A percentile compares a stretch with the other conserved stretches of the same genome.
These are phyloP conservation scores for Aphelenchoides bicaudatus DNA, from an alignment of 2,888 invertebrate species.

Conservation along the genomic window DNA sequence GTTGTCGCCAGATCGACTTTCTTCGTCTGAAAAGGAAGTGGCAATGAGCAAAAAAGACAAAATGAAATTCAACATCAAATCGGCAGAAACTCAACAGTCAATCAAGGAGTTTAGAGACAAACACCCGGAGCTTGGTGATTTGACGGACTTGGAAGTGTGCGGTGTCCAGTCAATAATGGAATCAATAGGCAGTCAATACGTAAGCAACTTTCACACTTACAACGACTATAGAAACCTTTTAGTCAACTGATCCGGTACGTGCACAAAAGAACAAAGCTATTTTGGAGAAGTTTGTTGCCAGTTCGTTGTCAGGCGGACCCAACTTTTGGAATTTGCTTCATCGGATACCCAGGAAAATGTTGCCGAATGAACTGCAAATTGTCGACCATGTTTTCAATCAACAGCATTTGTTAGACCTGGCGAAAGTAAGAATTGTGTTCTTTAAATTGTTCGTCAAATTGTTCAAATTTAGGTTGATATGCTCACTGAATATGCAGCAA, in stretches of 20 bases:
- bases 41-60: no score
- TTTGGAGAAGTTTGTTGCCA: no score
- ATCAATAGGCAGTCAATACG: not conserved
- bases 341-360: not conserved
- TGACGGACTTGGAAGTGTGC: not conserved
- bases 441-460: not conserved
- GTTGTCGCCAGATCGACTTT: no score
- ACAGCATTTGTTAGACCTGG: slow-evolving; percentile 11
- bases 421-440: slow-evolving; percentile 2
- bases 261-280: no score
- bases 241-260: no score
- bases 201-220: no score
- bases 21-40: no score
- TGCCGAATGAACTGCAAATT: slow-evolving; percentile 7
- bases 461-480: no score
- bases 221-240: no score
- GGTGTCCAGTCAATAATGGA: not conserved
- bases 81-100: not conserved
- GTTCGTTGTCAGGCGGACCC: no score
- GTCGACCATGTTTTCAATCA: slow-evolving; percentile 16
- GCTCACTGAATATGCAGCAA: no score
- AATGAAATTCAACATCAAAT: slow-evolving; percentile 1
- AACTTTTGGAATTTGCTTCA: slow-evolving; percentile 1
- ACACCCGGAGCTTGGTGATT: not conserved
- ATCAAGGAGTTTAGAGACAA: not conserved